Percentiles rank a stretch among this genome's conserved stretches.
Evolutionary conservation across 2,888 invertebrate species (phyloP).

Genomic region (Resseliella maxima): DNA sequence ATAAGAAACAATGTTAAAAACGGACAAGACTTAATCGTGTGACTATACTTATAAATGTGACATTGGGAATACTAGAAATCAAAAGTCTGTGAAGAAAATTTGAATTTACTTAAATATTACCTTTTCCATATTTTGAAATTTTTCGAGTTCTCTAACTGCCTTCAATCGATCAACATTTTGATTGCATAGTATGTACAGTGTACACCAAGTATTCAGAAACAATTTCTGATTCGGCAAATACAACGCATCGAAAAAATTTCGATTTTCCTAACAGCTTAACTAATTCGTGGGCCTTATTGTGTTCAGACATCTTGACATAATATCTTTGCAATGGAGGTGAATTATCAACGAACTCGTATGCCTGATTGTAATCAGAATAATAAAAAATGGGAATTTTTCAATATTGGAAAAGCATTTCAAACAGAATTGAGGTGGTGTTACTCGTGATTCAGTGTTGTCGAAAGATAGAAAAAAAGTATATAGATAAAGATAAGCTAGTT

Average conservation of each 20-base stretch:
- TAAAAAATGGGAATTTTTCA: conserved; percentile 3
- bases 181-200: background rate
- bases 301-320: conserved; percentile 6
- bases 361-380: background rate
- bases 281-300: background rate
- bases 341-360: background rate
- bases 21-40: too few relatives aligned
- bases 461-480: too few relatives aligned
- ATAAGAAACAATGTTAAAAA: too few relatives aligned
- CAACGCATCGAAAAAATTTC: background rate
- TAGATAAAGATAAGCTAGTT: too few relatives aligned
- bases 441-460: too few relatives aligned
- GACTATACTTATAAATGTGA: too few relatives aligned
- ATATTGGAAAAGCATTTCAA: background rate
- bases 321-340: background rate
- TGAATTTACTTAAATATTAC: background rate
- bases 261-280: background rate
- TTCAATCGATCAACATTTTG: background rate
- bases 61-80: background rate
- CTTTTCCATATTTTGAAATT: background rate
- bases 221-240: background rate
- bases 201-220: background rate
- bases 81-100: background rate
- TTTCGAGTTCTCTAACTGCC: background rate
- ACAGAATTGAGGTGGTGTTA: background rate